A percentile compares a stretch with the other conserved stretches of the same genome.
Conservation (phyloP, 2,797 vertebrate genomes). For the Oryzias dopingdopingensis region DNA sequence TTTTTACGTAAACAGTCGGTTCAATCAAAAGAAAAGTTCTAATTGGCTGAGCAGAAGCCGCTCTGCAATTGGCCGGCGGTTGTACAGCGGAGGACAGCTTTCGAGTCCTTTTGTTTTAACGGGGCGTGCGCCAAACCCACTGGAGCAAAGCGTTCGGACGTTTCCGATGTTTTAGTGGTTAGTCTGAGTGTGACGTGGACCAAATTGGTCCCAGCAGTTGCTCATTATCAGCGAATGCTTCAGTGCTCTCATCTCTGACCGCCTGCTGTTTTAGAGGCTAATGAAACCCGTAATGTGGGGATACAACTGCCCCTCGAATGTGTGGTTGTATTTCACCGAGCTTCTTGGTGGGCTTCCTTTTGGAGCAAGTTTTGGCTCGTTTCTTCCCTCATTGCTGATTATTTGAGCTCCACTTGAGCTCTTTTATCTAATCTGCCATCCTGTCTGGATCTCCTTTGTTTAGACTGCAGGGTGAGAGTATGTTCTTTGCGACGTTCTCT, state of each 20-base stretch:
- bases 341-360: not conserved
- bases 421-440: not conserved
- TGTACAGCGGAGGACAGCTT: not conserved
- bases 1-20: conserved; percentile 29
- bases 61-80: conserved; percentile 40
- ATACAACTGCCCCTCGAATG: conserved; percentile 47
- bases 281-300: conserved; percentile 14
- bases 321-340: conserved; percentile 50
- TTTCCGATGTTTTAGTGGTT: too few species aligned
- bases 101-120: conserved; percentile 42
- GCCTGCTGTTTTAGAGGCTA: conserved; percentile 1
- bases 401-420: not conserved
- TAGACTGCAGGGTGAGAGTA: not conserved
- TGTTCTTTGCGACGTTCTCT: not conserved
- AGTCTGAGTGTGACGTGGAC: not conserved
- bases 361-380: not conserved
- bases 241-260: not conserved
- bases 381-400: conserved; percentile 11
- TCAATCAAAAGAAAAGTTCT: conserved; percentile 33
- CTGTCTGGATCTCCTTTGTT: conserved; percentile 30
- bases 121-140: conserved; percentile 26
- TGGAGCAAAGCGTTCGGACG: conserved; percentile 44
- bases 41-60: conserved; percentile 41
- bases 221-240: not conserved
- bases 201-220: not conserved